A percentile compares a stretch with the other conserved stretches of the same genome.
phyloP scores from a whole-genome alignment of 2,888 invertebrate species.

The Pyrochroa serraticornis region DNA sequence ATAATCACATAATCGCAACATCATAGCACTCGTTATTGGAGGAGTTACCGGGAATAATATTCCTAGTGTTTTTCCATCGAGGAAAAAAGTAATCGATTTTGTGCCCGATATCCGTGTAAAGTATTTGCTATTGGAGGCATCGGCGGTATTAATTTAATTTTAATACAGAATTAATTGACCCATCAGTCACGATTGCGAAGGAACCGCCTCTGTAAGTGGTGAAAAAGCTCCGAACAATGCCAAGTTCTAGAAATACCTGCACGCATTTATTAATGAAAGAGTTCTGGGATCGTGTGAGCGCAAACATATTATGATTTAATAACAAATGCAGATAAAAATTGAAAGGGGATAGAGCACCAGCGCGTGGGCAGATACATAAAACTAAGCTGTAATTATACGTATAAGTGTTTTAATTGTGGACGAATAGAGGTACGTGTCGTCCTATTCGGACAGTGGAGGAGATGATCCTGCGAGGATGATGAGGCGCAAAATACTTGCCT shows the following conservation, averaged over 20 bases:
- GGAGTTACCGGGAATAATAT: no score
- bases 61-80: no score
- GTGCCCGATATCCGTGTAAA: not conserved
- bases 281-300: constrained; percentile 33
- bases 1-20: no score
- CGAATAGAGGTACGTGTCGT: constrained; percentile 55
- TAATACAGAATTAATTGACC: constrained; percentile 40
- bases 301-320: constrained; percentile 46
- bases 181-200: constrained; percentile 37
- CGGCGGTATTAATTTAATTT: constrained; percentile 43
- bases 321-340: constrained; percentile 43
- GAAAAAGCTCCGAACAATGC: constrained; percentile 36
- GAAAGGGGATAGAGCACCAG: constrained; percentile 44
- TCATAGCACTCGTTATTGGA: no score
- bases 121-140: no score
- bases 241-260: constrained; percentile 37
- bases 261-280: constrained; percentile 37
- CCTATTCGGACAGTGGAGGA: constrained; percentile 43
- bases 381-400: constrained; percentile 57
- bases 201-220: constrained; percentile 23
- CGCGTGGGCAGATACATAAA: constrained; percentile 57
- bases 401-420: constrained; percentile 59
- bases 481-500: constrained; percentile 42
- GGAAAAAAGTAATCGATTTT: not conserved
- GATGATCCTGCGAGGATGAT: constrained; percentile 30